Conservation (phyloP, 2,113 vertebrate genomes). For the Urocolius indicus region DNA sequence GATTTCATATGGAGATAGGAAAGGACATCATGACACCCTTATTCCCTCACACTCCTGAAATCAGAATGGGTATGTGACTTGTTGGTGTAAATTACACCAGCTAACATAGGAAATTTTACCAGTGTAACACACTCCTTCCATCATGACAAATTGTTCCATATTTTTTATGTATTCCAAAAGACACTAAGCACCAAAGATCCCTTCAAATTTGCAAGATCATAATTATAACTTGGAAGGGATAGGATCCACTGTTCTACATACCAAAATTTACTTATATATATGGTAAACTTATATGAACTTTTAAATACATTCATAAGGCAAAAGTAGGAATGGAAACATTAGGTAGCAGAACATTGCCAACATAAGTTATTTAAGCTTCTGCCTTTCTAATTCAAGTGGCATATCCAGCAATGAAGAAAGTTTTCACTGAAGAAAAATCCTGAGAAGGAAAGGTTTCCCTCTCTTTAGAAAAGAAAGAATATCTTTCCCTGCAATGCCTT, state of each 20-base stretch:
- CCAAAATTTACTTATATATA: background rate
- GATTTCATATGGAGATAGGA: background rate
- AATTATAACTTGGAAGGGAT: background rate
- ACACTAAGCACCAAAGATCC: background rate
- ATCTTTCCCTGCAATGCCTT: too few species aligned
- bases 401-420: background rate
- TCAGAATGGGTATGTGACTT: background rate
- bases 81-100: background rate
- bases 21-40: background rate
- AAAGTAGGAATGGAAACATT: background rate
- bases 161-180: background rate
- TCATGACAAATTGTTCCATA: background rate
- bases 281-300: background rate
- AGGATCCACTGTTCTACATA: background rate
- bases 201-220: background rate
- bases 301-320: background rate
- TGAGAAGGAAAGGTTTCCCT: background rate
- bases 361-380: background rate
- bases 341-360: background rate
- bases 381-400: background rate
- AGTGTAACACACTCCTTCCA: background rate
- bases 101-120: background rate
- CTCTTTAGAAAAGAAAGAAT: background rate
- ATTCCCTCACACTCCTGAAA: background rate
- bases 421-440: background rate